Base-by-base conservation (phyloP, 2,113 vertebrate species). In the Peromyscus polionotus region DNA sequence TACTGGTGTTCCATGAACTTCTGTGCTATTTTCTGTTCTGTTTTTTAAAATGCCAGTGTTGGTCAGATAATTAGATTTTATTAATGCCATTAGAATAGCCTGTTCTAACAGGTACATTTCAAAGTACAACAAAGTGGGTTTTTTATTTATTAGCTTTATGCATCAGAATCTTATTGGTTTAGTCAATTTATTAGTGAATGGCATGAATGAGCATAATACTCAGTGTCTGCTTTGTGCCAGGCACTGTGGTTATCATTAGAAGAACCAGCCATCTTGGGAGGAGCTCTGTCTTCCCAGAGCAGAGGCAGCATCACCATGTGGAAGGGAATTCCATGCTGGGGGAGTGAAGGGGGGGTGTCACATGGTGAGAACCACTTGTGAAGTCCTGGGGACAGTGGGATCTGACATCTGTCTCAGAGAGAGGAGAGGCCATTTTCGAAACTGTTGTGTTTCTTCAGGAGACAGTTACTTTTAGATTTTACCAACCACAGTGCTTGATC, bases 71-170 rank as follows among this genome's bases (percentile, higher is more conserved):
- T 76, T 80, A 48, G 2, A 86, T 86, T 45, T 97, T 76, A 84
- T 75, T 76, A 89, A 48, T n/a, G 13, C 7, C 57, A 51, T 48
- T 92, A 26, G 45, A 45, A 63, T 85, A 54, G 24, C 42, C n/a
- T 91, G 59, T 77, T 75, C 22, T 86, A 87, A 73, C 61, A 90
- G 61, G n/a, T 90, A 57, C 51, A 84, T 86, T 73, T 94, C n/a
- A 73, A 59, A 88, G 59, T 45, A 94, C 51, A 39, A 24, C 42
- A 88, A 26, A 45, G 19, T 57, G 45, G 33, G 11, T 36, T 68
- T 3, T 12, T 31, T 87, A 26, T 89, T 96, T 92, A 85, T 91
- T 84, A 95, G 51, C 31, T 83, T 79, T 95, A 24, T 89, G 75
- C 91, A 87, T 89, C 36, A 48, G 88, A 72, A 77, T 39, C 70